Evolutionary conservation across 2,888 invertebrate genomes (phyloP).

Genomic region (Noctua janthina): DNA sequence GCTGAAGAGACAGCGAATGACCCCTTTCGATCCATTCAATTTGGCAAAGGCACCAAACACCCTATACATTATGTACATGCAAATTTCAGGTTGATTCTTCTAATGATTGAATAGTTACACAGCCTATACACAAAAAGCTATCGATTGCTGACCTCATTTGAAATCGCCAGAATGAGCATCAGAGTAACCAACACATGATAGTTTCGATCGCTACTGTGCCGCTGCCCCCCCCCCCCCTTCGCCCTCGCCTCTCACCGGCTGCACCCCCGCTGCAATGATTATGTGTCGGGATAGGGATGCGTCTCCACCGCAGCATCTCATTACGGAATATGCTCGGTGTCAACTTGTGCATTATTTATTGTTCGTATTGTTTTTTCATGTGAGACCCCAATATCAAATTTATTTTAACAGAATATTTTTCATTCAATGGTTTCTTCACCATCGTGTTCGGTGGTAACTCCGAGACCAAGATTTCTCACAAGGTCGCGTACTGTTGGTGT

Average conservation of each 20-base stretch:
- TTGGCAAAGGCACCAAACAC: background rate
- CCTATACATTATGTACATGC: background rate
- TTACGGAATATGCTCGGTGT: conserved; percentile 1
- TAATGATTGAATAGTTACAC: no score
- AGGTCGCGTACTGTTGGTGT: background rate
- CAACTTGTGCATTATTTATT: background rate
- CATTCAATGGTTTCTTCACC: background rate
- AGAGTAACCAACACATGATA: no score
- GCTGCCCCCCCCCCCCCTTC: background rate
- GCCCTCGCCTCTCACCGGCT: conserved; percentile 5
- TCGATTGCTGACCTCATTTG: no score
- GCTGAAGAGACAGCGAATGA: no score
- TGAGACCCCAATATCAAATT: background rate
- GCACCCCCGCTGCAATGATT: conserved; percentile 44
- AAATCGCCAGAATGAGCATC: no score
- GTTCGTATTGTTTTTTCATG: background rate
- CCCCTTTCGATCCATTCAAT: background rate
- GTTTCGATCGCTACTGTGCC: no score
- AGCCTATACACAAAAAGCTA: no score
- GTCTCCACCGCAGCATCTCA: conserved; percentile 15
- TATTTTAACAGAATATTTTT: background rate
- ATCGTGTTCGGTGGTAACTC: background rate
- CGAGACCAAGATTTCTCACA: background rate
- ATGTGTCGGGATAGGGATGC: conserved; percentile 33
- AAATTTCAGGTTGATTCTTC: no score